phyloP scores from a whole-genome alignment of 2,888 invertebrate genomes.

The Euphydryas editha region DNA sequence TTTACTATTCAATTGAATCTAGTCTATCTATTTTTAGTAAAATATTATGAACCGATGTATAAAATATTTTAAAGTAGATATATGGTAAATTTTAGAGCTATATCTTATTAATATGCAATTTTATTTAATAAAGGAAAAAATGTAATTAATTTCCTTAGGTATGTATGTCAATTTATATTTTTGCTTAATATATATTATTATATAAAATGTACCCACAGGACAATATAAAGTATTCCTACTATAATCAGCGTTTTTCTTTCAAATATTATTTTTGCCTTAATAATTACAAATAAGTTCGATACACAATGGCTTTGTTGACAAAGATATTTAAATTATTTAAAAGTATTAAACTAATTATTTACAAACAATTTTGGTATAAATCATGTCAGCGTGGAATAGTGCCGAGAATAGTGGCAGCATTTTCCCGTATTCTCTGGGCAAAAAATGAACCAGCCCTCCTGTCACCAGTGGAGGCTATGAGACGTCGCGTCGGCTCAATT shows the following conservation, averaged over 20 bases:
- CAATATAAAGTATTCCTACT: neutral
- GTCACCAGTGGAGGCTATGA: too few species aligned
- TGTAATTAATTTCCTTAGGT: neutral
- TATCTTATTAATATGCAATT: neutral
- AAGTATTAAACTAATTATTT: too few species aligned
- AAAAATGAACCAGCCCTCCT: too few species aligned
- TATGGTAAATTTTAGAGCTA: neutral
- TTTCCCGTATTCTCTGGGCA: too few species aligned
- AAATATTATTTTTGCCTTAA: neutral
- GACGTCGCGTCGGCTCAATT: too few species aligned
- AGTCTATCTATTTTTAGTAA: neutral
- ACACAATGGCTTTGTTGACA: too few species aligned
- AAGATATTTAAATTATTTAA: too few species aligned
- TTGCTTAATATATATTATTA: too few species aligned
- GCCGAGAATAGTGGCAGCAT: too few species aligned
- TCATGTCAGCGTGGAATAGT: too few species aligned
- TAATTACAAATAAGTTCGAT: neutral
- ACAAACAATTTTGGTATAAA: too few species aligned
- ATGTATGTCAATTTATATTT: neutral
- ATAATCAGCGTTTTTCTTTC: neutral
- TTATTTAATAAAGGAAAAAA: neutral
- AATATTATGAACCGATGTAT: neutral
- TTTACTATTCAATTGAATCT: constrained; percentile 13
- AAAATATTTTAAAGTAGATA: neutral
- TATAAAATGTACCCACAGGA: neutral